Evolutionary conservation across 1,140 invertebrate species (phyloP).

Genomic region (Neomicropteryx cornuta): DNA sequence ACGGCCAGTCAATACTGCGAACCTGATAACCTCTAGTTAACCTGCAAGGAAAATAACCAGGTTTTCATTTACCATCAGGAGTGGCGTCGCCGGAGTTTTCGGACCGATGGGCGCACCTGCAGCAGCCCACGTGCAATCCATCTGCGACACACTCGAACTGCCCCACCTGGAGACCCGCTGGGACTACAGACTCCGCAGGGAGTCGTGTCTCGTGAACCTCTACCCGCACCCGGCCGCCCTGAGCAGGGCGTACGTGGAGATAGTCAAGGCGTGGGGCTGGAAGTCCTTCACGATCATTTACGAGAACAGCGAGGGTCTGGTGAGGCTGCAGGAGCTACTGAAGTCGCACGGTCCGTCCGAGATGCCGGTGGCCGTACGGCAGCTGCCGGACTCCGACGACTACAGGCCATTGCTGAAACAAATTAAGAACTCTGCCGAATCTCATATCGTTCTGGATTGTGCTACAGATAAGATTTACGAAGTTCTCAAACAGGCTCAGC

Average conservation of each 20-base stretch:
- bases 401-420: constrained; percentile 82
- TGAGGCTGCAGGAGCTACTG: constrained; percentile 83
- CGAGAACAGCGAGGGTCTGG: constrained; percentile 87
- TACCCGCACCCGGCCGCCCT: constrained; percentile 85
- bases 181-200: constrained; percentile 76
- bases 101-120: constrained; percentile 85
- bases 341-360: constrained; percentile 79
- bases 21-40: too few relatives aligned
- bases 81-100: constrained; percentile 87
- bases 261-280: constrained; percentile 84
- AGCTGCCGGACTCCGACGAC: constrained; percentile 67
- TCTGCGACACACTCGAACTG: constrained; percentile 91
- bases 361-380: constrained; percentile 68
- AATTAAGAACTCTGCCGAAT: constrained; percentile 82
- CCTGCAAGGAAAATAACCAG: too few relatives aligned
- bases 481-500: constrained; percentile 84
- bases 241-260: constrained; percentile 81
- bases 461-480: constrained; percentile 72
- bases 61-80: too few relatives aligned
- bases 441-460: constrained; percentile 87
- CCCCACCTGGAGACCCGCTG: constrained; percentile 90
- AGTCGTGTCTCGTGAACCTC: constrained; percentile 87
- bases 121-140: constrained; percentile 87
- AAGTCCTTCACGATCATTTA: constrained; percentile 91
- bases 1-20: too few relatives aligned